These are phyloP conservation scores for Galaxias olidus DNA, from an alignment of 2,797 vertebrate species.

Conservation along the genomic window DNA sequence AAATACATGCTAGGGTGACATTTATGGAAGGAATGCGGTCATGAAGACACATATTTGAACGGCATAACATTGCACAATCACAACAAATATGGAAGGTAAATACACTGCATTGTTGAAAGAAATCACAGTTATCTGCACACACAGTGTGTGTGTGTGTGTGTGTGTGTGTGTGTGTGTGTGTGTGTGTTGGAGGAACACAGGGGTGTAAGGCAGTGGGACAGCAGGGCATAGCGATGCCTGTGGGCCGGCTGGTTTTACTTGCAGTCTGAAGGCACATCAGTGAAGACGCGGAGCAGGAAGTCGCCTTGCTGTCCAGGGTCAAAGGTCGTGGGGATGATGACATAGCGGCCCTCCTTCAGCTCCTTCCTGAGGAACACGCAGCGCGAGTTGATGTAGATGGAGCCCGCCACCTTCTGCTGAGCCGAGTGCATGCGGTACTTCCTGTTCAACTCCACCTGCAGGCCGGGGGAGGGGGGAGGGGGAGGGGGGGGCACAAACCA, in stretches of 20 bases:
- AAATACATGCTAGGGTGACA: too few species aligned
- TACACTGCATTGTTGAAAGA: too few species aligned
- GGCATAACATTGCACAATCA: too few species aligned
- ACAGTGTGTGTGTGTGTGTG: too few species aligned
- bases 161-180: too few species aligned
- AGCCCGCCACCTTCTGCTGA: slow-evolving; percentile 90
- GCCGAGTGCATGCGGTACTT: slow-evolving; percentile 90
- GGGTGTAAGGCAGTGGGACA: too few species aligned
- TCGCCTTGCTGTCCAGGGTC: slow-evolving; percentile 85
- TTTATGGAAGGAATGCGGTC: too few species aligned
- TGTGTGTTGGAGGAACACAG: too few species aligned
- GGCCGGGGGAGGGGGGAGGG: too few species aligned
- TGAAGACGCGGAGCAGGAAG: slow-evolving; percentile 93
- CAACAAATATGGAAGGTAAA: too few species aligned
- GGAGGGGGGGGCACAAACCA: background rate
- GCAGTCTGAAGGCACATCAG: slow-evolving; percentile 91
- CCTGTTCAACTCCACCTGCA: slow-evolving; percentile 92
- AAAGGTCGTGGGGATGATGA: slow-evolving; percentile 94
- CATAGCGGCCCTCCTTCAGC: slow-evolving; percentile 90
- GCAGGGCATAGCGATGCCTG: background rate
- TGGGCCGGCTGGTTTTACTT: slow-evolving; percentile 72
- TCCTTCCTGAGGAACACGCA: slow-evolving; percentile 91
- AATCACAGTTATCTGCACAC: too few species aligned
- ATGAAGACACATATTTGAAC: too few species aligned
- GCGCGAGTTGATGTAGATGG: slow-evolving; percentile 96